Percentiles rank a stretch among this genome's conserved stretches.
These are phyloP conservation scores for Crotalus helleri DNA, from an alignment of 2,113 vertebrate genomes.

Conservation along the genomic window DNA sequence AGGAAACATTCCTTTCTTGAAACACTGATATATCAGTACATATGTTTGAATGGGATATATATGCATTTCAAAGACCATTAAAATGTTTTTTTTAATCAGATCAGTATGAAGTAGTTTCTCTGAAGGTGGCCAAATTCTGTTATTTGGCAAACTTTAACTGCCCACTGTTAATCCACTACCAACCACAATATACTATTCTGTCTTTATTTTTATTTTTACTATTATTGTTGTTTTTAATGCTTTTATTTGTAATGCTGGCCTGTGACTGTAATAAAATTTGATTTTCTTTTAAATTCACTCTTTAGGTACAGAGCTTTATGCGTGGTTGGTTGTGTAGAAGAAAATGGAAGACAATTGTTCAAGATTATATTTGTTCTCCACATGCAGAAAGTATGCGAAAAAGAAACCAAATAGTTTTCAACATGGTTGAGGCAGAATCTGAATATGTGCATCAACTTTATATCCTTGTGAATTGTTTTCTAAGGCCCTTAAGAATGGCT, in stretches of 20 bases:
- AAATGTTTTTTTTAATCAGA: neutral
- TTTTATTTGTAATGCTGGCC: neutral
- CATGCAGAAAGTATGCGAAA: constrained; percentile 99
- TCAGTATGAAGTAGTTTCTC: neutral
- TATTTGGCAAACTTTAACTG: neutral
- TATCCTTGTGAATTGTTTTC: constrained; percentile 92
- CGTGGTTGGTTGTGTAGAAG: constrained; percentile 94
- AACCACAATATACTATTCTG: neutral
- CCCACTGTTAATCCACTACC: neutral
- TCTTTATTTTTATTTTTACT: neutral
- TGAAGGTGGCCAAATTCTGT: neutral
- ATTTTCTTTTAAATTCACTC: neutral
- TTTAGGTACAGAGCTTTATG: constrained; percentile 98
- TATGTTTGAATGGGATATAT: neutral
- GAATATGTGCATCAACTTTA: constrained; percentile 96
- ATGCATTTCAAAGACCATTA: neutral
- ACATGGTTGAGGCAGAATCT: constrained; percentile 97
- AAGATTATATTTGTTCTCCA: constrained; percentile 99
- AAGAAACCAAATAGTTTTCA: constrained; percentile 97
- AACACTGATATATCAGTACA: neutral
- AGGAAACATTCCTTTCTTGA: neutral
- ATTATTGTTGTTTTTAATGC: neutral
- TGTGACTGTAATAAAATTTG: neutral
- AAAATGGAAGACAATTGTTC: constrained; percentile 98
- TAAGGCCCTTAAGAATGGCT: constrained; percentile 93